These are phyloP conservation scores for Leptopterna dolabrata DNA, from an alignment of 2,888 invertebrate species.

Conservation along the genomic window DNA sequence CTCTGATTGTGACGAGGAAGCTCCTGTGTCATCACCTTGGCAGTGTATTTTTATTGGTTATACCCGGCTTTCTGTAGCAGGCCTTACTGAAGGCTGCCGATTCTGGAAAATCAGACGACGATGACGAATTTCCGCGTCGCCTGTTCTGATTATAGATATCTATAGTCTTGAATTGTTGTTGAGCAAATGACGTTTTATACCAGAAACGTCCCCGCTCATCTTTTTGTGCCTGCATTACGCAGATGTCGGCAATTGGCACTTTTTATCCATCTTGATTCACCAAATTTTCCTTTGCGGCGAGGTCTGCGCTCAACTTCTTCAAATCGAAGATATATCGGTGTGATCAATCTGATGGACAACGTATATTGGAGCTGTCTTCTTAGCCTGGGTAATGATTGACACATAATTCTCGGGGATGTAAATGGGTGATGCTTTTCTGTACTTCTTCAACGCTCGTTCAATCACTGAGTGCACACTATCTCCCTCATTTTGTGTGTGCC, in stretches of 20 bases:
- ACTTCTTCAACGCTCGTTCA: slow-evolving; percentile 57
- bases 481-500: slow-evolving; percentile 62
- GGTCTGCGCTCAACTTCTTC: background rate
- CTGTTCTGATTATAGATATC: background rate
- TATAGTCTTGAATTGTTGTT: slow-evolving; percentile 11
- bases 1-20: too few species aligned
- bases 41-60: slow-evolving; percentile 14
- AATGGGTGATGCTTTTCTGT: slow-evolving; percentile 59
- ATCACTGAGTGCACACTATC: slow-evolving; percentile 60
- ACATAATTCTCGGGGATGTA: slow-evolving; percentile 28
- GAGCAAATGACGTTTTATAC: slow-evolving; percentile 17
- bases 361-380: slow-evolving; percentile 11
- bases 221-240: slow-evolving; percentile 7
- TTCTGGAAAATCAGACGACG: background rate
- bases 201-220: background rate
- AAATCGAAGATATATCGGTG: slow-evolving; percentile 5
- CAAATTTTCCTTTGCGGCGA: background rate
- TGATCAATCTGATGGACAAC: background rate
- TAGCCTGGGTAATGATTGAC: background rate
- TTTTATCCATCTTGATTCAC: background rate
- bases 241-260: slow-evolving; percentile 23
- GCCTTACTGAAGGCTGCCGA: background rate
- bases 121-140: too few species aligned
- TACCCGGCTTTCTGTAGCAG: background rate
- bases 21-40: too few species aligned